Evolutionary conservation across 2,113 vertebrate species (phyloP).

Genomic region (Etheostoma spectabile): DNA sequence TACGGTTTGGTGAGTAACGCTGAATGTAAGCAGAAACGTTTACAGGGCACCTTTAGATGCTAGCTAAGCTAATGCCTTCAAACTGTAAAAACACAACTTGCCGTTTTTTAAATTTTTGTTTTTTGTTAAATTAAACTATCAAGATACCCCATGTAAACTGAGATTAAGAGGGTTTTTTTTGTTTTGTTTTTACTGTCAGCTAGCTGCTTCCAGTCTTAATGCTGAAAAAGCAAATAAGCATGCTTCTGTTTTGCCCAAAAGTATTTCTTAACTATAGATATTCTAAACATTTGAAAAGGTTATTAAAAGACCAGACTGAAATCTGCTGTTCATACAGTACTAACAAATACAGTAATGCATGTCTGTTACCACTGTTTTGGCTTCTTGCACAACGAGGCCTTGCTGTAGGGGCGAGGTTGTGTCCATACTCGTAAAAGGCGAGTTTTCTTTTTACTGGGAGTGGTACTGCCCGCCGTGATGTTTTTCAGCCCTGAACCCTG

Average conservation of each 20-base stretch:
- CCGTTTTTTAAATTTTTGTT: neutral
- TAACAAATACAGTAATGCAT: neutral
- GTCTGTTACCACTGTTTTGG: constrained; percentile 6
- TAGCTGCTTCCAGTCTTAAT: too few species aligned
- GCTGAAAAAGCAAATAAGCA: neutral
- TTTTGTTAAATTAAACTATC: too few species aligned
- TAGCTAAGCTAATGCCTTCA: neutral
- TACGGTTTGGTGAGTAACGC: neutral
- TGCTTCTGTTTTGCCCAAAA: neutral
- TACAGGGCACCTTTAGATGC: neutral
- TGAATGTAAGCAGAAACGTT: neutral
- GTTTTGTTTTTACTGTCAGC: too few species aligned
- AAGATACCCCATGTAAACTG: too few species aligned
- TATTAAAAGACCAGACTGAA: neutral
- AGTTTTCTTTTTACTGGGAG: constrained; percentile 13
- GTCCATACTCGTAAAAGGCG: constrained; percentile 20
- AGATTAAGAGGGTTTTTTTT: too few species aligned
- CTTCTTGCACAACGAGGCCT: neutral
- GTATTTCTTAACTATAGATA: neutral
- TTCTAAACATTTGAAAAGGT: neutral
- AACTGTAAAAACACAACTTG: neutral
- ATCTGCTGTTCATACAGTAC: neutral
- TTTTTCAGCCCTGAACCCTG: constrained; percentile 42
- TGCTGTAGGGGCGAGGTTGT: constrained; percentile 8
- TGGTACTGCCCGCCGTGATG: constrained; percentile 34